Base-by-base conservation (phyloP, 2,113 vertebrate genomes). In the Hippocampus abdominalis region DNA sequence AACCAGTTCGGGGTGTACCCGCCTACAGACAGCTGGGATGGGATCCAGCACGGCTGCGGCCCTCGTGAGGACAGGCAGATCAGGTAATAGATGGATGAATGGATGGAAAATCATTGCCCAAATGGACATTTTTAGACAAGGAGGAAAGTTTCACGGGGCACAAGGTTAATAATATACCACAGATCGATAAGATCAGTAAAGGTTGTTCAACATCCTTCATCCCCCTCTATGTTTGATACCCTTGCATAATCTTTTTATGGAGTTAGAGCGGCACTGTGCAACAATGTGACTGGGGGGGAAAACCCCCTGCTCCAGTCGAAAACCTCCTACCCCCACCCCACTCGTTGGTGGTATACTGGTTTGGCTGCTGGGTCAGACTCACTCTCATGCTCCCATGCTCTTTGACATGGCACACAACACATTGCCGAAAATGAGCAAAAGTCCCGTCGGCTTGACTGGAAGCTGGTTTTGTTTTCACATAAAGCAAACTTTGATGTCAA, bases 381-480 rank as follows among this genome's bases (percentile, higher is more conserved):
- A 75, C 79, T 90, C 81, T 77, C 81, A 71, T 75, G 84, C 90
- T 90, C 90, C 88, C 88, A 90, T 90, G 90, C 89, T 88, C 91
- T 88, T 89, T 91, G 89, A 89, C 90, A 90, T 84, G 73, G 29
- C 76, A 83, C 76, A 83, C 71, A 3, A 61, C 72, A 63, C 65
- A 79, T 70, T 67, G 76, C 81, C 69, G 15, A 71, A 87, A 76
- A 72, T 76, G 59, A 72, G 66, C 65, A 78, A 13, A 64, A 64
- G 42, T 64, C 63, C 46, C 63, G 18, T 27, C 8, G 42, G 32
- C 72, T 67, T 66, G 64, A 64, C 32, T 74, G 66, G 62, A 12
- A 36, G 70, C 8, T 48, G 42, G 40, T 44, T 46, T 49, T 11
- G 40, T 46, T 76, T 65, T 46, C 11, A 69, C 40, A 29, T 18